Conservation (phyloP, 2,888 invertebrate species). For the Bombylius discolor region DNA sequence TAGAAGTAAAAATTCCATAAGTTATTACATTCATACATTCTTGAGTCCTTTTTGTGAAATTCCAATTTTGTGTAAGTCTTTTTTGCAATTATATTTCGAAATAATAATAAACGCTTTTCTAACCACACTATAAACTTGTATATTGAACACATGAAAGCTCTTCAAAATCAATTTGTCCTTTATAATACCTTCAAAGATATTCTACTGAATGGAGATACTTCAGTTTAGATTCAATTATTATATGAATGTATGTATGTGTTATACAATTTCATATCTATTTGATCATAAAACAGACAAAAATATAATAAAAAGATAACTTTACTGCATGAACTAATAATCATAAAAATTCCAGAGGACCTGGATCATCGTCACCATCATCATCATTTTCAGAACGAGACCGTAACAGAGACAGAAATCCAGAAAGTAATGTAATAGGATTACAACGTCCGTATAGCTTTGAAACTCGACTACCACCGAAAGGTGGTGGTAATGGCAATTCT, state of each 20-base stretch:
- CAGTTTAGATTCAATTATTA: too few relatives aligned
- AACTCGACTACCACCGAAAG: neutral
- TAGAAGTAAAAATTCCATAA: too few relatives aligned
- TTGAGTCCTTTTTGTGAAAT: too few relatives aligned
- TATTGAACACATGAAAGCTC: neutral
- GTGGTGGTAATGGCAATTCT: neutral
- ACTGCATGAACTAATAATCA: slow-evolving; percentile 2
- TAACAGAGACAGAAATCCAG: slow-evolving; percentile 1
- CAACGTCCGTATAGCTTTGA: neutral
- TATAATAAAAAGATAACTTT: neutral
- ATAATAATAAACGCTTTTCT: too few relatives aligned
- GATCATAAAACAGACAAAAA: too few relatives aligned
- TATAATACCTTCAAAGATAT: neutral
- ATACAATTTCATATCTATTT: neutral
- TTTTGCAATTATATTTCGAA: too few relatives aligned
- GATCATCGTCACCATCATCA: neutral
- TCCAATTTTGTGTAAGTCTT: too few relatives aligned
- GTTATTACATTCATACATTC: too few relatives aligned
- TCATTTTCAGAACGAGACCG: neutral
- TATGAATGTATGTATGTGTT: neutral
- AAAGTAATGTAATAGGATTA: neutral
- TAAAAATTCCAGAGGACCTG: slow-evolving; percentile 8
- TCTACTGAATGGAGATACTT: neutral
- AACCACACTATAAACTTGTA: too few relatives aligned
- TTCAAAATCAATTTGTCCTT: slow-evolving; percentile 5